A percentile compares a stretch with the other conserved stretches of the same genome.
Evolutionary conservation across 2,113 vertebrate species (phyloP).

Genomic region (Oreocharis arfaki): DNA sequence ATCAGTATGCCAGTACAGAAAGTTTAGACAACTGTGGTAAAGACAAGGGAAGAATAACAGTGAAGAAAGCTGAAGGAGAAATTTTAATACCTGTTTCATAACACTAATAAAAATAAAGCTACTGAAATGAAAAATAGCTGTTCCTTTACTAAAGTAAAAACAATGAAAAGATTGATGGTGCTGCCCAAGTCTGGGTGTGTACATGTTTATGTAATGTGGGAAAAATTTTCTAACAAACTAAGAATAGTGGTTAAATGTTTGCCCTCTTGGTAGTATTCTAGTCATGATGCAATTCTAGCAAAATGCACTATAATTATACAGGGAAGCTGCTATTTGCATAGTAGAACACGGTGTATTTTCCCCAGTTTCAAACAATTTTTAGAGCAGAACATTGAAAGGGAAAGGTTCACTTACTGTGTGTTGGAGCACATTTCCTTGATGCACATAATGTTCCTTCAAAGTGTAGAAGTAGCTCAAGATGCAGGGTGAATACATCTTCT

Average conservation of each 20-base stretch:
- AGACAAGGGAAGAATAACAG: not conserved
- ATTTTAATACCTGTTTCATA: not conserved
- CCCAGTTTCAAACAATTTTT: not conserved
- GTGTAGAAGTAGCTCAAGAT: not conserved
- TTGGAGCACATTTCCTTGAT: not conserved
- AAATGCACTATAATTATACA: constrained; percentile 15
- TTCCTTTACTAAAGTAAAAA: not conserved
- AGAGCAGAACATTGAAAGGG: not conserved
- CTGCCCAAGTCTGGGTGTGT: not conserved
- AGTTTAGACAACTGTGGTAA: not conserved
- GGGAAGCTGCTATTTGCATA: constrained; percentile 26
- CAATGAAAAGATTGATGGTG: not conserved
- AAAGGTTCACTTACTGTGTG: not conserved
- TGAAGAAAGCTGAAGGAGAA: not conserved
- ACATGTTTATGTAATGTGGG: not conserved
- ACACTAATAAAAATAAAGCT: not conserved
- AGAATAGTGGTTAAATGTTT: constrained; percentile 50
- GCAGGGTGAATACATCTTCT: not conserved
- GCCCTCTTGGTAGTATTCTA: constrained; percentile 2
- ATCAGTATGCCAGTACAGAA: not conserved
- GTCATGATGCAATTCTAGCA: constrained; percentile 35
- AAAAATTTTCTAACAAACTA: constrained; percentile 29
- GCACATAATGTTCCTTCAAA: not conserved
- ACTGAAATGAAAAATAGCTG: constrained; percentile 19
- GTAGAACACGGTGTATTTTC: constrained; percentile 42